Percentiles rank a stretch among this genome's conserved stretches.
Evolutionary conservation across 2,888 invertebrate genomes (phyloP).

Genomic region (Volucella inanis): DNA sequence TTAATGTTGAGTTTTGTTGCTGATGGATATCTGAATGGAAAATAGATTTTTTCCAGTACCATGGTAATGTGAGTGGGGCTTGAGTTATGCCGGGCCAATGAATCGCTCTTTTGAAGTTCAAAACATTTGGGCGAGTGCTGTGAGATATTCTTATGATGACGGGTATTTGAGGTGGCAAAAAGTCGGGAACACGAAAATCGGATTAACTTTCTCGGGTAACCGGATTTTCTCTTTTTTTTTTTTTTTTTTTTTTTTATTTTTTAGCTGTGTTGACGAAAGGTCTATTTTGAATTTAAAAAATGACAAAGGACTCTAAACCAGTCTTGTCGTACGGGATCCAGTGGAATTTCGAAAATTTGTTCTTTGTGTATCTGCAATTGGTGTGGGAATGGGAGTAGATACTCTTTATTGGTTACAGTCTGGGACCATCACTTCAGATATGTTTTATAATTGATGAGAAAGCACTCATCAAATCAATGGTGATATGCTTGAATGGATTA

Average conservation of each 20-base stretch:
- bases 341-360: too few species aligned
- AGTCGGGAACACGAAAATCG: constrained; percentile 43
- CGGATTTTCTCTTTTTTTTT: constrained; percentile 4
- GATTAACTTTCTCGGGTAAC: constrained; percentile 40
- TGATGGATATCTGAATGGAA: constrained; percentile 66
- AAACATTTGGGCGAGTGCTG: not conserved
- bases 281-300: constrained; percentile 6
- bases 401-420: too few species aligned
- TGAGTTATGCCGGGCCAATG: constrained; percentile 4
- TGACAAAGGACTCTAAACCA: too few species aligned
- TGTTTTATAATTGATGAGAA: too few species aligned
- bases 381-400: too few species aligned
- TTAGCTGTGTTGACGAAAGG: not conserved
- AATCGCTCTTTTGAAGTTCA: constrained; percentile 21
- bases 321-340: too few species aligned
- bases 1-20: constrained; percentile 69
- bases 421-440: too few species aligned
- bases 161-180: constrained; percentile 17
- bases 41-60: constrained; percentile 54
- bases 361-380: too few species aligned
- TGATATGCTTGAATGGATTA: too few species aligned
- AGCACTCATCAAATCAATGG: too few species aligned
- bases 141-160: constrained; percentile 9
- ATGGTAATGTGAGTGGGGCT: constrained; percentile 15
- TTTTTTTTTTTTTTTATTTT: not conserved